phyloP scores from a whole-genome alignment of 2,888 invertebrate genomes.

The Cheilosia pagana region DNA sequence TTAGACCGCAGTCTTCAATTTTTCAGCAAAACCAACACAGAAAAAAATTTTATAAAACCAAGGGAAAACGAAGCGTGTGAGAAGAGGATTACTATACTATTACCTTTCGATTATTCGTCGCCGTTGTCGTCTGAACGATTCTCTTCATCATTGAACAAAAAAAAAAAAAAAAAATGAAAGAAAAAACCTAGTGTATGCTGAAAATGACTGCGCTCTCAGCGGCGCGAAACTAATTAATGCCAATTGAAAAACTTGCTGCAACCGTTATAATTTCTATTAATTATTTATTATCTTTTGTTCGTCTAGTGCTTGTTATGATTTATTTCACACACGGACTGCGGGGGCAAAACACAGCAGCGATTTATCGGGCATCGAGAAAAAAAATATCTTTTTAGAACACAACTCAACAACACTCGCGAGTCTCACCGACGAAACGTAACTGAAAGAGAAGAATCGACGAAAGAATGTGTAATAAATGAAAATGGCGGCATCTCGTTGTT shows the following conservation, averaged over 20 bases:
- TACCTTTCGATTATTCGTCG: conserved; percentile 73
- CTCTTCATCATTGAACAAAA: conserved; percentile 70
- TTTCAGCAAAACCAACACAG: conserved; percentile 24
- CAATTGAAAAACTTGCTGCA: conserved; percentile 35
- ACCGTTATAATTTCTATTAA: conserved; percentile 37
- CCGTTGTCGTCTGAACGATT: conserved; percentile 67
- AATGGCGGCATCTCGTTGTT: conserved; percentile 73
- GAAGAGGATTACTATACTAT: conserved; percentile 60
- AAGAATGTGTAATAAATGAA: conserved; percentile 73
- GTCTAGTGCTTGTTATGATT: conserved; percentile 42
- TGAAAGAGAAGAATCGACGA: conserved; percentile 75
- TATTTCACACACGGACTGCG: conserved; percentile 53
- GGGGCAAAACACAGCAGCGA: conserved; percentile 61
- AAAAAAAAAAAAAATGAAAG: conserved; percentile 20
- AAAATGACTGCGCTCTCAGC: conserved; percentile 63
- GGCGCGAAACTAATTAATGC: conserved; percentile 66
- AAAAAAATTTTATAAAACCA: conserved; percentile 25
- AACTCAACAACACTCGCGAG: conserved; percentile 73
- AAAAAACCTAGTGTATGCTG: conserved; percentile 57
- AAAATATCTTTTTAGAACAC: conserved; percentile 50
- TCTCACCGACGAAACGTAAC: conserved; percentile 75
- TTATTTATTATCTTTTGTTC: conserved; percentile 31
- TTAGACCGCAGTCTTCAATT: conserved; percentile 4
- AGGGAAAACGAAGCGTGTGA: conserved; percentile 42
- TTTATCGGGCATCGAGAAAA: conserved; percentile 66